phyloP scores from a whole-genome alignment of 2,888 invertebrate genomes.

The Lepidocyrtinus sp. region DNA sequence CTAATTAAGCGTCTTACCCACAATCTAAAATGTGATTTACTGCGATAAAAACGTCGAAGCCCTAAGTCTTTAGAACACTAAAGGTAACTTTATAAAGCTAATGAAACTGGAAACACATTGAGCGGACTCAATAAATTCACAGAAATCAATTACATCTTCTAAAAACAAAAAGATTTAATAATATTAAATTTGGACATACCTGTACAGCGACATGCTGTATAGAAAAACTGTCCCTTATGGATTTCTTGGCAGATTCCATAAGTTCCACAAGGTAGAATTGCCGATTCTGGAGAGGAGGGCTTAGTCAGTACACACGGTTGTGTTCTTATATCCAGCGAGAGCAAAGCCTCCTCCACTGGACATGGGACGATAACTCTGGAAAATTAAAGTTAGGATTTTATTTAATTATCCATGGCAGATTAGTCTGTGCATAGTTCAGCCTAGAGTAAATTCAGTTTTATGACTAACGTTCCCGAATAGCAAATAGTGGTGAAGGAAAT shows the following conservation, averaged over 20 bases:
- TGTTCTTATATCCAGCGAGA: slow-evolving; percentile 73
- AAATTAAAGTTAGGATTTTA: slow-evolving; percentile 9
- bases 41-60: too few relatives aligned
- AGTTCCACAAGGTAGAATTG: slow-evolving; percentile 72
- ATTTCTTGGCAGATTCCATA: slow-evolving; percentile 74
- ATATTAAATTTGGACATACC: slow-evolving; percentile 73
- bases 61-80: too few relatives aligned
- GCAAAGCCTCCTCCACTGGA: slow-evolving; percentile 72
- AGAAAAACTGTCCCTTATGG: slow-evolving; percentile 73
- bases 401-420: too few relatives aligned
- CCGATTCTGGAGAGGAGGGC: slow-evolving; percentile 61
- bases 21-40: too few relatives aligned
- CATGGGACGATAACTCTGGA: slow-evolving; percentile 72
- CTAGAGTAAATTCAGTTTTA: too few relatives aligned
- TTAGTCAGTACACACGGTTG: slow-evolving; percentile 73
- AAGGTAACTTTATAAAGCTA: too few relatives aligned
- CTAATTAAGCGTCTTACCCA: too few relatives aligned
- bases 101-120: slow-evolving; percentile 22
- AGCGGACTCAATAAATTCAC: not conserved
- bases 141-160: not conserved
- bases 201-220: slow-evolving; percentile 74
- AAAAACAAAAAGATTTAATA: not conserved
- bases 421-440: not conserved
- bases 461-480: slow-evolving; percentile 54
- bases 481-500: slow-evolving; percentile 73